Percentiles rank a stretch among this genome's conserved stretches.
These are phyloP conservation scores for Heliconius ismenius DNA, from an alignment of 2,888 invertebrate species.

Conservation along the genomic window DNA sequence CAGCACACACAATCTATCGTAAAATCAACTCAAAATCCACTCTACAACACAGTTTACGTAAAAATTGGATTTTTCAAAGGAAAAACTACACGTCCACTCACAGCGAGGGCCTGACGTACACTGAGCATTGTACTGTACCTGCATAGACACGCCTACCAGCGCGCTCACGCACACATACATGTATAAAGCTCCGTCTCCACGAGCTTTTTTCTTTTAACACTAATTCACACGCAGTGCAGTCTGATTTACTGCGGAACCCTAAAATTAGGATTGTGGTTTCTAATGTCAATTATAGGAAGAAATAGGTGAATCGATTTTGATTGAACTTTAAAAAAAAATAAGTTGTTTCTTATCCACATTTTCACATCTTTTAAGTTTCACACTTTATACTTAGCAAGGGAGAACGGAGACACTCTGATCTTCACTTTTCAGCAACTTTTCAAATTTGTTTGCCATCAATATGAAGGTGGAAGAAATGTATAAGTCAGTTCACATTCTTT, in stretches of 20 bases:
- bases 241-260: conserved; percentile 42
- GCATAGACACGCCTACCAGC: conserved; percentile 76
- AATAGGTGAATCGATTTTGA: not conserved
- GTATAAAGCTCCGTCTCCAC: conserved; percentile 68
- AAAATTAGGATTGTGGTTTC: conserved; percentile 23
- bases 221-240: conserved; percentile 46
- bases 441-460: not conserved
- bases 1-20: conserved; percentile 19
- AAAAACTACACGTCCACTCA: conserved; percentile 48
- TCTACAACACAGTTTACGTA: conserved; percentile 25
- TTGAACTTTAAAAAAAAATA: not conserved
- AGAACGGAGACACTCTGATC: too few relatives aligned
- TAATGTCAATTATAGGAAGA: not conserved
- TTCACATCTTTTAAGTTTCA: too few relatives aligned
- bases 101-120: conserved; percentile 66
- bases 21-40: conserved; percentile 13
- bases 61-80: conserved; percentile 33
- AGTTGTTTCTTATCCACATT: too few relatives aligned
- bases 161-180: conserved; percentile 57
- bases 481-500: not conserved
- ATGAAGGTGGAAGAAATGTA: conserved; percentile 11
- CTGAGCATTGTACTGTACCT: conserved; percentile 74
- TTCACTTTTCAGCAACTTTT: too few relatives aligned
- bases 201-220: conserved; percentile 50
- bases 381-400: too few relatives aligned